phyloP scores from a whole-genome alignment of 2,888 invertebrate species.

The Seira sanloemensis region DNA sequence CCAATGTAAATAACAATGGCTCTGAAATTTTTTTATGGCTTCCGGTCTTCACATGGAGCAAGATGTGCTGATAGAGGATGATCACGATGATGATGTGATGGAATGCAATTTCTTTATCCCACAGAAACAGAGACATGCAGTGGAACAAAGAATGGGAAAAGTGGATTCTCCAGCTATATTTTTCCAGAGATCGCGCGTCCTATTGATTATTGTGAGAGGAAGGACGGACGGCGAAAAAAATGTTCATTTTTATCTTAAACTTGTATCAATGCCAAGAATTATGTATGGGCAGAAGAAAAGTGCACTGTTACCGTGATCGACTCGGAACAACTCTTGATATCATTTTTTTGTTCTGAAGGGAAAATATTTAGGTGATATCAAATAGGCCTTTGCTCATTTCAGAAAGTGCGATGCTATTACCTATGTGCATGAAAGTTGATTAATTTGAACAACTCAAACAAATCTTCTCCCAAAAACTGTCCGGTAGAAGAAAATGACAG shows the following conservation, averaged over 20 bases:
- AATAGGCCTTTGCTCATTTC: no score
- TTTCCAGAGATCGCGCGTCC: neutral
- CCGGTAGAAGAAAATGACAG: no score
- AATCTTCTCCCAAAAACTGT: no score
- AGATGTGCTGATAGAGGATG: constrained; percentile 3
- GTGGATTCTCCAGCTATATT: neutral
- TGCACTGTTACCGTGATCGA: no score
- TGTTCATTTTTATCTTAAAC: neutral
- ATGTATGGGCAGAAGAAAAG: no score
- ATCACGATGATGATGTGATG: neutral
- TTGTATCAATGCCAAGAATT: constrained; percentile 17
- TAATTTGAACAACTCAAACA: no score
- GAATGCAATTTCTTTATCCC: constrained; percentile 3
- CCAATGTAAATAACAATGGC: neutral
- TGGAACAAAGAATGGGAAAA: neutral
- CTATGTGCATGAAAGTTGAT: no score
- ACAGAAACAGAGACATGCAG: neutral
- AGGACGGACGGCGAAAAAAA: constrained; percentile 1
- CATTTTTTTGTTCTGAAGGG: no score
- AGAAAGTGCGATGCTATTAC: no score
- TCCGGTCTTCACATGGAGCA: constrained; percentile 3
- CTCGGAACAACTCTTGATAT: no score
- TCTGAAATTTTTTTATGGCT: constrained; percentile 4
- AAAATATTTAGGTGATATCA: no score
- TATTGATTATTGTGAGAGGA: constrained; percentile 13